phyloP scores from a whole-genome alignment of 37 sponge, comb jelly and placozoan species.

The Chondrilla cf. caribensis region DNA sequence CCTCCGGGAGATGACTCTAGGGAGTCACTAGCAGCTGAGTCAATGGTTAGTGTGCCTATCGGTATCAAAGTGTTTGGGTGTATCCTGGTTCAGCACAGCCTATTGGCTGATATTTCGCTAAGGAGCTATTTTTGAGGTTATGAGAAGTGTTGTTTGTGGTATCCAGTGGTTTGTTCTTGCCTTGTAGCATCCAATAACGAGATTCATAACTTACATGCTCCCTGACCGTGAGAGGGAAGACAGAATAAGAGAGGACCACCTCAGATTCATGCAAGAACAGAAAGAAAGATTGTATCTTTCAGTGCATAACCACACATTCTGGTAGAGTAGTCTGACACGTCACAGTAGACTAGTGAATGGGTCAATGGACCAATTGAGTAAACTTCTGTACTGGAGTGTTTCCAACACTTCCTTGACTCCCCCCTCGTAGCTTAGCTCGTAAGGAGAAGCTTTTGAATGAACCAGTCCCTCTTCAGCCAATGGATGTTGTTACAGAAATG shows the following conservation, averaged over 20 bases:
- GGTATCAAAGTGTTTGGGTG: background rate
- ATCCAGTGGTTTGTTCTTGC: too few species aligned
- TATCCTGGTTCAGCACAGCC: background rate
- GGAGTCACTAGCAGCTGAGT: background rate
- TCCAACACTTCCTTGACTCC: too few species aligned
- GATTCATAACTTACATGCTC: too few species aligned
- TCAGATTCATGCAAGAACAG: constrained; percentile 34
- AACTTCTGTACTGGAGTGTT: too few species aligned
- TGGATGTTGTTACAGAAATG: constrained; percentile 41
- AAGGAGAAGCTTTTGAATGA: background rate
- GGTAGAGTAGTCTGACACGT: too few species aligned
- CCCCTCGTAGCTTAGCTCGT: background rate
- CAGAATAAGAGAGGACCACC: constrained; percentile 31
- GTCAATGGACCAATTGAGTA: too few species aligned
- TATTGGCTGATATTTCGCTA: background rate
- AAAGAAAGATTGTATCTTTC: constrained; percentile 38
- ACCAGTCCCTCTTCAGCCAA: constrained; percentile 25
- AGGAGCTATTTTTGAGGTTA: too few species aligned
- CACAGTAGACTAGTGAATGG: too few species aligned
- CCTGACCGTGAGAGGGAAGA: constrained; percentile 53
- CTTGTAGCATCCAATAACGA: too few species aligned
- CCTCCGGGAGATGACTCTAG: background rate
- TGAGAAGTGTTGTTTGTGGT: too few species aligned
- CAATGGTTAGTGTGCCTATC: background rate
- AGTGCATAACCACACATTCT: too few species aligned